These are phyloP conservation scores for Mus caroli DNA, from an alignment of 2,797 vertebrate genomes.

Conservation along the genomic window DNA sequence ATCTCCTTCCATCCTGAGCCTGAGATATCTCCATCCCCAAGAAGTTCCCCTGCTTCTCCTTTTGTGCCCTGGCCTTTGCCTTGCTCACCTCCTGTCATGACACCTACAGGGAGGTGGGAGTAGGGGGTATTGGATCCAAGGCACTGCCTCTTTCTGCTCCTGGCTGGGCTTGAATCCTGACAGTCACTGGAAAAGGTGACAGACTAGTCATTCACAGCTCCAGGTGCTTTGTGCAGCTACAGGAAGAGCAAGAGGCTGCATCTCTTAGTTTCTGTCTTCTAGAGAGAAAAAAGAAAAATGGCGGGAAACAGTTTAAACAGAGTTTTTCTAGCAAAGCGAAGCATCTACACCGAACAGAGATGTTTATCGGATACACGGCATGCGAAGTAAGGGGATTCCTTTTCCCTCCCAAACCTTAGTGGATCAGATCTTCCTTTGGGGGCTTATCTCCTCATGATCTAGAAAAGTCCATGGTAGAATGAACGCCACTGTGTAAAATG, in stretches of 20 bases:
- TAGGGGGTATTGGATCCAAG: background rate
- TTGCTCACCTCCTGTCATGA: fast-evolving
- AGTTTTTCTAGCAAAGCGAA: background rate
- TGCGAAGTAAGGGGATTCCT: background rate
- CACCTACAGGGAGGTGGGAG: too few species aligned
- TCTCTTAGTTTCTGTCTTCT: background rate
- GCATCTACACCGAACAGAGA: fast-evolving
- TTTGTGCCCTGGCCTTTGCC: fast-evolving
- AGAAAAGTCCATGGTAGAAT: background rate
- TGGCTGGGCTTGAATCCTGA: background rate
- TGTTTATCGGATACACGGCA: background rate
- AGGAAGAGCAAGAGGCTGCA: background rate
- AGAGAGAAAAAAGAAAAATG: background rate
- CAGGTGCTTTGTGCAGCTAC: background rate
- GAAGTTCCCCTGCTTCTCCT: background rate
- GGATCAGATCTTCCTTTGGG: background rate
- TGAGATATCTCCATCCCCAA: conserved; percentile 39
- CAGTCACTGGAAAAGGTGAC: background rate
- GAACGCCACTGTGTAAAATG: background rate
- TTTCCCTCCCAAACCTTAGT: background rate
- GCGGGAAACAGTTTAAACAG: background rate
- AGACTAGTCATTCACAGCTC: background rate
- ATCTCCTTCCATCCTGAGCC: background rate
- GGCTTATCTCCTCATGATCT: background rate
- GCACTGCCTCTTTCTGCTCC: too few species aligned